Percentiles rank a stretch among this genome's conserved stretches.
Conservation (phyloP, 2,797 vertebrate genomes). For the Lepidocolaptes lacrymiger region DNA sequence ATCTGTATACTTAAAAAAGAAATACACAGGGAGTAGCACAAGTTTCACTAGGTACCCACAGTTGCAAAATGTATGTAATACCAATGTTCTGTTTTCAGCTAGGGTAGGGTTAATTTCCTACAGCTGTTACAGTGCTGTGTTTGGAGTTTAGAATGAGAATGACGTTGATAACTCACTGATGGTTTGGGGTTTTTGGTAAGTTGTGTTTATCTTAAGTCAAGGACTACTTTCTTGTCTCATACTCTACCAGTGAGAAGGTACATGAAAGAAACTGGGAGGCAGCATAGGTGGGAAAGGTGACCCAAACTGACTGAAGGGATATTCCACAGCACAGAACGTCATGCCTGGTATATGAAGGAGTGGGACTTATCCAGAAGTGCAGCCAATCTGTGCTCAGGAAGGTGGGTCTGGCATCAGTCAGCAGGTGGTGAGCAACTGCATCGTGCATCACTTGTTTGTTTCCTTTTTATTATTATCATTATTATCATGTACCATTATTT, state of each 20-base stretch:
- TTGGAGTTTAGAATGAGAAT: neutral
- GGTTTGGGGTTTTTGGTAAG: neutral
- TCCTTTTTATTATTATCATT: neutral
- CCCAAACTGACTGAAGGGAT: neutral
- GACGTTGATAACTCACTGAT: neutral
- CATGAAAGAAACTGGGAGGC: neutral
- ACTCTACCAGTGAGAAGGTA: neutral
- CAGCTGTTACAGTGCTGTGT: neutral
- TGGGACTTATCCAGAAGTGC: neutral
- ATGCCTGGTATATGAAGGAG: neutral
- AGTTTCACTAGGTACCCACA: neutral
- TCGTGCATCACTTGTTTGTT: neutral
- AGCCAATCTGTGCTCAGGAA: neutral
- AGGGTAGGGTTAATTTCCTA: neutral
- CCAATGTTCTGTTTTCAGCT: neutral
- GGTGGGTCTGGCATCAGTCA: neutral
- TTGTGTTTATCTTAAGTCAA: neutral
- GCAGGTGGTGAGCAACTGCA: neutral
- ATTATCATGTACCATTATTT: neutral
- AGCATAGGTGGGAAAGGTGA: neutral
- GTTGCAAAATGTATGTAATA: neutral
- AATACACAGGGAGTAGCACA: neutral
- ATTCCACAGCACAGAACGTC: neutral
- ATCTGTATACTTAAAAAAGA: neutral
- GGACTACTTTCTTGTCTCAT: neutral